Evolutionary conservation across 2,113 vertebrate species (phyloP), one percentile per base, ranked within the genome.

Genomic region (Hippocampus abdominalis): DNA sequence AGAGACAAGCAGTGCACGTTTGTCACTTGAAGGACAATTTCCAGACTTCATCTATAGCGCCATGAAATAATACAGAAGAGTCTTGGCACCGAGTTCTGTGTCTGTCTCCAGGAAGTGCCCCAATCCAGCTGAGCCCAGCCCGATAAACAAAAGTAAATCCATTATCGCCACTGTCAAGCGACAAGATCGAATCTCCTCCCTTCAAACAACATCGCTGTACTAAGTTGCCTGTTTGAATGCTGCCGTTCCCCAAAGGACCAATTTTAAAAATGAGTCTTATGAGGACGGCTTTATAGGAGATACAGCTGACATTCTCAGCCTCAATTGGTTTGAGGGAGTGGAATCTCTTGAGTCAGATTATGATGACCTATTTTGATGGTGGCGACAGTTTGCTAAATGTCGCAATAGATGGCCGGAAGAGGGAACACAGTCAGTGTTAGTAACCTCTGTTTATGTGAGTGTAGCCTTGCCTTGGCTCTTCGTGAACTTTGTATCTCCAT

Each of bases 401-500:
- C 57, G 83, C 70, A 8, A 16, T 67, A 62, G 62, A 44, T 67
- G 65, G 63, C 39, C 18, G 64, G 60, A 62, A 13, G 27, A 4
- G n/a, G 80, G 57, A 32, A 64, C 64, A 65, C 75, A 81, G 77
- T 77, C 48, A 20, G 80, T 85, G 73, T 85, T 62, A 75, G 79
- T 85, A 86, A 80, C 74, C 77, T 81, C 69, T 86, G 74, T 75
- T 86, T 84, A 76, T 75, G 70, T 81, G 71, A 75, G 79, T 67
- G 78, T 80, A 48, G 76, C 32, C 64, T 69, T 66, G 69, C 81
- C 64, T 79, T 72, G 70, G 25, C 81, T 80, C 76, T 66, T 86
- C 88, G 80, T 91, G 89, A 88, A 89, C 81, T 81, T 86, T 82
- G 75, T 77, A 81, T 79, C 64, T 77, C 39, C 48, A 53, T 70